Evolutionary conservation across 2,888 invertebrate species (phyloP), one percentile per base, ranked within the genome.

Genomic region (Argyresthia albistria): DNA sequence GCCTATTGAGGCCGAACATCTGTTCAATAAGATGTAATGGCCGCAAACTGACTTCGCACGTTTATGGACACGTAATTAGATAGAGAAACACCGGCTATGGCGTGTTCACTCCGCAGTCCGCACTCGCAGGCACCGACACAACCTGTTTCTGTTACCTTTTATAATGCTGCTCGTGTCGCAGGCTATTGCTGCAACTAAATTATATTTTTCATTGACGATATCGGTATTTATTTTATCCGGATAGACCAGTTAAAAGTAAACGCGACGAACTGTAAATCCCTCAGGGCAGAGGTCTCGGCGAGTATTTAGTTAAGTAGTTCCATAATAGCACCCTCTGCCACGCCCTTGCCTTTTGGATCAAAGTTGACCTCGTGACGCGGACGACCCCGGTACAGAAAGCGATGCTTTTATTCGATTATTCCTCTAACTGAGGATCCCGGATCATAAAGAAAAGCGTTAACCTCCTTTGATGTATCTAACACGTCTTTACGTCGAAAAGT

Each of bases 21-120:
- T 66, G 69, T 64, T 70, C 67, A 60, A 63, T 67, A 73, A 77
- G 72, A 70, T 69, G 69, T 63, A 64, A 74, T 69, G 65, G 69
- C 59, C 58, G 58, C 61, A 57, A 60, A 63, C 70, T 62, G 70
- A 60, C 67, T 57, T 55, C 54, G 45, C 36, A 79, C 80, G 65
- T 80, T 68, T 80, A 74, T 58, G 72, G 79, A 56, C 59, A 58
- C 58, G 72, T 80, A 80, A 82, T 83, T 78, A 78, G 76, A 67
- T 70, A 71, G 79, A 77, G 45, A 45, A 78, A 78, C 73, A 73
- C 70, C 66, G 65, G 71, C 78, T 80, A 82, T 80, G 73, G 80
- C 79, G 79, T 79, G 80, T 78, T 81, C 76, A 76, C 8, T 14
- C 8, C n/a, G n/a, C 45, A 45, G 15, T 45, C 9, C 25, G 25